Evolutionary conservation across 2,797 vertebrate genomes (phyloP), one percentile per base, ranked within the genome.

Genomic region (Gobionotothen gibberifrons): DNA sequence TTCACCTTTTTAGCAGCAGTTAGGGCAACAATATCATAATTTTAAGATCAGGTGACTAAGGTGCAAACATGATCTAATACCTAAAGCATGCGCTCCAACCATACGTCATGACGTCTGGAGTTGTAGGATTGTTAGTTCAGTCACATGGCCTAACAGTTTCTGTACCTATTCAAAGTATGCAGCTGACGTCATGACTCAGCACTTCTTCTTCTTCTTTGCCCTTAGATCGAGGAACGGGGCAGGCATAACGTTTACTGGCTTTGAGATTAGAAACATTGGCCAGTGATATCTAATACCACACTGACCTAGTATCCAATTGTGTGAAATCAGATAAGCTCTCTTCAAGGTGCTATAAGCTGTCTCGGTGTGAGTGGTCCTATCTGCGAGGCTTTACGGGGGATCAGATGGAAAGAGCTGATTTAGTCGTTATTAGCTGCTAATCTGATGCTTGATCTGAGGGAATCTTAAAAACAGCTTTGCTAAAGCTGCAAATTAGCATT

Each of bases 241-340:
- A 57, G 58, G 59, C 60, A 22, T 36, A 36, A 36, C 32, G 32
- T 89, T 89, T 83, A 87, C 80, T 60, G 83, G 57, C 84, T 68
- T 59, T 29, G 32, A 85, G 89, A 90, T 90, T 87, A 91, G 78
- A 90, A 81, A 85, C 78, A 87, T 68, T 83, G 82, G 73, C 80
- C 56, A n/a, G 71, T 69, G 89, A 87, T 84, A 85, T 76, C 52
- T 78, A 76, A 90, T 80, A 85, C 82, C 84, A 82, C 79, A 83
- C 86, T 88, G 88, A 88, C 86, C 83, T 66, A 82, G 79, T 85
- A 90, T 88, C 85, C 76, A 86, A 76, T 85, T 83, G 88, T 92
- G 86, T 89, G 87, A 89, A 92, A 91, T 92, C 83, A 85, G 89
- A 93, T 91, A 90, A 93, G 85, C 84, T 73, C 55, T 83, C 78